phyloP scores from a whole-genome alignment of 2,113 vertebrate species.

The Ramphastos sulfuratus region DNA sequence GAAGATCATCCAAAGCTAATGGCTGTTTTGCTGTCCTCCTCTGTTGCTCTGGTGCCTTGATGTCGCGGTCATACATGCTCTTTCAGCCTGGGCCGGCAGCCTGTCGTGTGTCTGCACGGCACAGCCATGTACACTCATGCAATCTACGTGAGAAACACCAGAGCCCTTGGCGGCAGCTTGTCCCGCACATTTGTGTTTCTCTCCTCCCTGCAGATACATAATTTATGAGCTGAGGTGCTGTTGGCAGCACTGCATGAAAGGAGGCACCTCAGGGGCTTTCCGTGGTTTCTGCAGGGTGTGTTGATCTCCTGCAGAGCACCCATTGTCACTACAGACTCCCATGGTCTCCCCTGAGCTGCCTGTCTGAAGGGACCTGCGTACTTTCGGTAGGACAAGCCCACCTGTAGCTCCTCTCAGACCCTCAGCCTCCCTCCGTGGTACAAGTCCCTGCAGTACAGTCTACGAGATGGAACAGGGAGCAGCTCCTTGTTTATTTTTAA shows the following conservation, averaged over 20 bases:
- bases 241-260: background rate
- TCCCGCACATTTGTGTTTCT: background rate
- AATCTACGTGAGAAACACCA: background rate
- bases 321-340: fast-evolving
- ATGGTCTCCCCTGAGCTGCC: fast-evolving
- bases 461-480: background rate
- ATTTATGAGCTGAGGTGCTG: background rate
- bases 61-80: background rate
- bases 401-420: background rate
- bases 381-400: background rate
- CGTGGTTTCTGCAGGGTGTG: background rate
- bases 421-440: background rate
- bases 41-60: background rate
- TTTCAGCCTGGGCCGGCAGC: background rate
- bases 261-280: background rate
- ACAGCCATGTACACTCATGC: fast-evolving
- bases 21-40: background rate
- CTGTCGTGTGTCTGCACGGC: background rate
- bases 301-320: background rate
- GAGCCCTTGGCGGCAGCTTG: background rate
- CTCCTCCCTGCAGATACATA: background rate
- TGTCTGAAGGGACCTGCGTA: background rate
- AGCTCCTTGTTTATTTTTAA: background rate
- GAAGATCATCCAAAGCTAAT: background rate
- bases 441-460: fast-evolving